Evolutionary conservation across 1,140 invertebrate genomes (phyloP), one percentile per base, ranked within the genome.

Genomic region (Cotesia chilonis): DNA sequence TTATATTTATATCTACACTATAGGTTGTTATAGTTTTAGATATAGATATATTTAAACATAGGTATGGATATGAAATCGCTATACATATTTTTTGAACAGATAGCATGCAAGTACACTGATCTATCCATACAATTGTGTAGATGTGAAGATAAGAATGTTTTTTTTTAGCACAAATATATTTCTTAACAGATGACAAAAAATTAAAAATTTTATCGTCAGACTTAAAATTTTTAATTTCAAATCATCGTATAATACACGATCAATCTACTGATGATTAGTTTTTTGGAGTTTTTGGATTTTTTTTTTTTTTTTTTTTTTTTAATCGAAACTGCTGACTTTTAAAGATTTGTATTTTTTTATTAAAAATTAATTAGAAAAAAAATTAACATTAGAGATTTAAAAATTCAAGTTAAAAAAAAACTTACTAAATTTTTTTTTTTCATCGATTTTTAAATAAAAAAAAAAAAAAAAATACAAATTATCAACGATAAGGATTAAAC

Each of bases 151-250:
- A 47, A 41, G 14, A 12, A 17, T 65, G 12, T 65, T 41, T 10
- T 28, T 17, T 17, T 28, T 37, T n/a, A 65, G 28, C 37, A 37
- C 28, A 65, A 65, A 41, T 41, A 47, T 41, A n/a, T 37, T 17
- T 17, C n/a, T 37, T 47, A 37, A 65, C 10, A 41, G 47, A 37
- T 65, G 63, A 47, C 38, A 65, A 28, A n/a, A 17, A 41, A 65
- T 41, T 37, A 65, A 65, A 36, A 41, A 65, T 65, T 4, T 59
- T 63, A 38, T 63, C 28, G 28, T 63, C 60, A 9, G 7, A 47
- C 41, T 47, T 10, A 47, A 47, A 47, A 47, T 47, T 47, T 47
- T 47, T 47, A 47, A 47, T 47, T 47, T 47, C 41, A 47, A 47
- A 47, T 47, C 41, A 47, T 47, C 41, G 41, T 47, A 47, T 7